Conservation (phyloP, 2,888 invertebrate genomes). For the Panopea generosa region DNA sequence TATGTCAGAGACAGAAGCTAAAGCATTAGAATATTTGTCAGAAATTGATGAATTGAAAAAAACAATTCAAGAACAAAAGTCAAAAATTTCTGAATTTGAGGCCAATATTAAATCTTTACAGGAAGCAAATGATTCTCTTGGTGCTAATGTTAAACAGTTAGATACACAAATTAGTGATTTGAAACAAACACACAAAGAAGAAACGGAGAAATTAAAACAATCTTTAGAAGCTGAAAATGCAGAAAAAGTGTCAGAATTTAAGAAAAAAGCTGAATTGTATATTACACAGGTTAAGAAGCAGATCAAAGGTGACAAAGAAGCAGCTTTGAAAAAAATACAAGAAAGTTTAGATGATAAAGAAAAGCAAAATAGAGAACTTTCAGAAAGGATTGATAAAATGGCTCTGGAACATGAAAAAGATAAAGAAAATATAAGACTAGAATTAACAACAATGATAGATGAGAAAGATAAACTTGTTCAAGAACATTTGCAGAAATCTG, state of each 20-base stretch:
- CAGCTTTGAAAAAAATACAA: conserved; percentile 63
- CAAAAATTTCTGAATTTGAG: conserved; percentile 12
- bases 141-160: neutral
- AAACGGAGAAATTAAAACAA: conserved; percentile 60
- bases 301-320: conserved; percentile 74
- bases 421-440: conserved; percentile 46
- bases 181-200: conserved; percentile 29
- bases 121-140: conserved; percentile 9
- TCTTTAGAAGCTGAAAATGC: conserved; percentile 74
- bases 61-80: conserved; percentile 3
- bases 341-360: conserved; percentile 50
- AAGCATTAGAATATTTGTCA: neutral
- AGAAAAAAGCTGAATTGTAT: conserved; percentile 81
- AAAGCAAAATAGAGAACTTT: conserved; percentile 20
- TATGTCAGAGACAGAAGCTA: conserved; percentile 13
- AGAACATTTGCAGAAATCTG: conserved; percentile 66
- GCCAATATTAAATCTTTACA: conserved; percentile 17
- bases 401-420: conserved; percentile 25
- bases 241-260: conserved; percentile 79
- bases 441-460: conserved; percentile 45
- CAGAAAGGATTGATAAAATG: conserved; percentile 32
- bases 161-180: conserved; percentile 11
- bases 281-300: conserved; percentile 80
- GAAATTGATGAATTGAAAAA: conserved; percentile 12
- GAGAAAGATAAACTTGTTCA: conserved; percentile 66